Base-by-base conservation (phyloP, 2,888 invertebrate species). In the Strigamia crassipes region DNA sequence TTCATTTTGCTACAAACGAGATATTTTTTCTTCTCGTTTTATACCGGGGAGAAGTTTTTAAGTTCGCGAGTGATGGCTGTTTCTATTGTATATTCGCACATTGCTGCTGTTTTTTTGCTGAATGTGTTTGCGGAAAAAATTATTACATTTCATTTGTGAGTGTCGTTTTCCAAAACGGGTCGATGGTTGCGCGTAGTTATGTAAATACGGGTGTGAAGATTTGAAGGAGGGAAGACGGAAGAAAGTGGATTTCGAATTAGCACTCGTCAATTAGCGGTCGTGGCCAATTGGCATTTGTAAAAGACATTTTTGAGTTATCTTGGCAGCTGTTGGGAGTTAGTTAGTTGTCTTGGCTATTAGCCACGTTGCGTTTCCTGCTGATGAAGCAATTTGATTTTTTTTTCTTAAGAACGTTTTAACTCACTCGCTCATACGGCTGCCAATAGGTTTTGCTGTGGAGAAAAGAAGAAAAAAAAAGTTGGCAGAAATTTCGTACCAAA, bases 271-370 rank as follows among this genome's bases (percentile, higher is more conserved):
- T 66, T 66, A 66, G 66, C 66, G 27, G 66, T 23, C 4, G 15
- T 66, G 66, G 27, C 66, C 23, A 66, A 66, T 66, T 66, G 66
- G 23, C 66, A 66, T 66, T 66, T 66, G 6, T n/a, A 18, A 31
- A 27, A 66, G 66, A 66, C 3, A 21, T 61, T 66, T 66, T 27
- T n/a, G 66, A 66, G 66, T 66, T 66, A 66, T 66, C 66, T 27
- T 27, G 31, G 66, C 66, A 66, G 51, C 51, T 51, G 51, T 51
- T 51, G 51, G n/a, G 18, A 51, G n/a, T 66, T 21, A 66, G 66
- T 66, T 15, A n/a, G n/a, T n/a, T n/a, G 66, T 27, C 31, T 66
- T 66, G 66, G 66, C 66, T 66, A 66, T 66, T 66, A 66, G 66
- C 66, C 66, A 66, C 31, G 31, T 66, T 23, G 21, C 61, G 31